These are phyloP conservation scores for Puntigrus tetrazona DNA, from an alignment of 2,113 vertebrate species.

Conservation along the genomic window DNA sequence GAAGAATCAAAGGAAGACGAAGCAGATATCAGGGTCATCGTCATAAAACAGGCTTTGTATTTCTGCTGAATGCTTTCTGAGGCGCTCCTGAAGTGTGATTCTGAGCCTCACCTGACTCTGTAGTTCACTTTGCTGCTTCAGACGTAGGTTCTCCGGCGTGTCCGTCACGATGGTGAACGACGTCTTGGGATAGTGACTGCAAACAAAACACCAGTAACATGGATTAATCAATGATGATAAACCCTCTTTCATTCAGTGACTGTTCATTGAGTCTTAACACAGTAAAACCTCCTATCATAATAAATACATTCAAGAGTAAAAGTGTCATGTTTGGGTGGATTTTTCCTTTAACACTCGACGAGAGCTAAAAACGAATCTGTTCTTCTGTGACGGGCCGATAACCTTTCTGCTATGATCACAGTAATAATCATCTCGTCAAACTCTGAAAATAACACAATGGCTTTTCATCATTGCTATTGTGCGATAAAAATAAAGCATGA, in stretches of 20 bases:
- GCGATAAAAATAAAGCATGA: constrained; percentile 26
- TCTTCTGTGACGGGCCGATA: not conserved
- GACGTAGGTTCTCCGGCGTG: constrained; percentile 94
- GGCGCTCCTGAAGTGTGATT: too few relatives aligned
- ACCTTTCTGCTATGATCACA: not conserved
- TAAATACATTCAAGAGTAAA: too few relatives aligned
- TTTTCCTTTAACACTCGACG: not conserved
- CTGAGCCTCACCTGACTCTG: constrained; percentile 98
- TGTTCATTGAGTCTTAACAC: too few relatives aligned
- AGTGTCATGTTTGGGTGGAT: not conserved
- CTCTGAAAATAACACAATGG: not conserved
- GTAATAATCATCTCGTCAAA: constrained; percentile 2
- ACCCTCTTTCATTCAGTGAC: too few relatives aligned
- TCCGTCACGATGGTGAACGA: constrained; percentile 96
- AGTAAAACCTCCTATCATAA: too few relatives aligned
- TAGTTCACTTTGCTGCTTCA: constrained; percentile 94
- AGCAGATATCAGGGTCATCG: not conserved
- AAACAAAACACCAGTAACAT: too few relatives aligned
- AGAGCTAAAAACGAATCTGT: not conserved
- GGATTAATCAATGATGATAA: too few relatives aligned
- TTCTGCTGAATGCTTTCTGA: not conserved
- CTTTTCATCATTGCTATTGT: not conserved
- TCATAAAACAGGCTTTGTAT: not conserved
- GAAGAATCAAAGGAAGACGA: too few relatives aligned
- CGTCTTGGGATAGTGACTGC: constrained; percentile 95